Percentiles rank a stretch among this genome's conserved stretches.
These are phyloP conservation scores for Ips typographus DNA, from an alignment of 1,140 invertebrate species.

Conservation along the genomic window DNA sequence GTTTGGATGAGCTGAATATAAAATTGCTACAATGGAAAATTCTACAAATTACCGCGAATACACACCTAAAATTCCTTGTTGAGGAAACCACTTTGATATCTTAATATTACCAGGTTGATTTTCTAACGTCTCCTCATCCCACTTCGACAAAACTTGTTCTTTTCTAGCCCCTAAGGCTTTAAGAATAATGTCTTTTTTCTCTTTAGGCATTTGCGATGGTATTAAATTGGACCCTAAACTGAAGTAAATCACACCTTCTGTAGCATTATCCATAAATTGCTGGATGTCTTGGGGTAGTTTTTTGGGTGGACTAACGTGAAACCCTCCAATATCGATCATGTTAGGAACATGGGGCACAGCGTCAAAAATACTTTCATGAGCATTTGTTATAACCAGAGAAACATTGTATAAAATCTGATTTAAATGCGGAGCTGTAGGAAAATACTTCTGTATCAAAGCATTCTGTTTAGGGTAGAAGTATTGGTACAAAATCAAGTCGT, in stretches of 20 bases:
- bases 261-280: conserved; percentile 52
- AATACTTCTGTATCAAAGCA: conserved; percentile 51
- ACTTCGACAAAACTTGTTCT: conserved; percentile 60
- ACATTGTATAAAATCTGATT: conserved; percentile 55
- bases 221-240: conserved; percentile 56
- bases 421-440: conserved; percentile 54
- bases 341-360: conserved; percentile 54
- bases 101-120: conserved; percentile 56
- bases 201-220: conserved; percentile 50
- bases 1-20: conserved; percentile 44
- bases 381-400: conserved; percentile 45
- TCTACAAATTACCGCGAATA: conserved; percentile 1
- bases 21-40: not conserved
- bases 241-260: conserved; percentile 57
- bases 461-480: conserved; percentile 45
- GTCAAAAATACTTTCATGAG: conserved; percentile 41
- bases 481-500: conserved; percentile 26
- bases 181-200: conserved; percentile 51
- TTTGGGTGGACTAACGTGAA: conserved; percentile 55
- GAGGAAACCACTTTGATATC: conserved; percentile 58
- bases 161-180: conserved; percentile 54
- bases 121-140: conserved; percentile 54
- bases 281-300: conserved; percentile 54
- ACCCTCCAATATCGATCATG: conserved; percentile 57
- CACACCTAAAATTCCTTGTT: conserved; percentile 61